Percentiles rank a stretch among this genome's conserved stretches.
Evolutionary conservation across 2,888 invertebrate genomes (phyloP).

Genomic region (Dendrolimus houi): DNA sequence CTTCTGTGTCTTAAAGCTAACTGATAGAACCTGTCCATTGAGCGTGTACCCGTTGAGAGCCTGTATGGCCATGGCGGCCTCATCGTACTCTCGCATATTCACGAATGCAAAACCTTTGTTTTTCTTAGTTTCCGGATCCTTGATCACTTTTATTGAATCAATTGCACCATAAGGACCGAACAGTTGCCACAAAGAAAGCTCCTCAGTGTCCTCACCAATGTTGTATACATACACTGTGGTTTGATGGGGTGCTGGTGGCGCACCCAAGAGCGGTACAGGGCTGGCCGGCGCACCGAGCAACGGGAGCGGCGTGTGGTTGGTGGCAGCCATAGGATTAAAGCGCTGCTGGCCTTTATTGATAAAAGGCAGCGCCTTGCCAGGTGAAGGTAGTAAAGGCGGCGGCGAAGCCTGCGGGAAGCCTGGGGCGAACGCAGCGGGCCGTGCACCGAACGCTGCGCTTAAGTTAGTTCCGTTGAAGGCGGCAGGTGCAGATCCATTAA

Average conservation of each 20-base stretch:
- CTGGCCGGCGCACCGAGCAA: conserved; percentile 63
- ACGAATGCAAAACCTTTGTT: conserved; percentile 74
- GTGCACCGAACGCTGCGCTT: conserved; percentile 55
- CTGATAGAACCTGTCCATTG: conserved; percentile 74
- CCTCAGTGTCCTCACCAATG: conserved; percentile 71
- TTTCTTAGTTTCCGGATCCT: conserved; percentile 74
- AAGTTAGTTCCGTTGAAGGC: conserved; percentile 58
- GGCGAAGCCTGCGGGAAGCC: conserved; percentile 65
- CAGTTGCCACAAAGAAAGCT: conserved; percentile 70
- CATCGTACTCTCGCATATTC: conserved; percentile 73
- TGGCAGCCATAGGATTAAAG: conserved; percentile 69
- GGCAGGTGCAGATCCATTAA: conserved; percentile 51
- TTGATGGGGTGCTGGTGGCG: conserved; percentile 56
- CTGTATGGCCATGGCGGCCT: conserved; percentile 73
- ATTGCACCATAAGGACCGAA: conserved; percentile 73
- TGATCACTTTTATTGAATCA: conserved; percentile 73
- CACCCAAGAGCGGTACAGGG: conserved; percentile 58
- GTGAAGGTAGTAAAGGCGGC: conserved; percentile 66
- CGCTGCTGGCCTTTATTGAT: conserved; percentile 71
- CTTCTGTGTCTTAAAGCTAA: conserved; percentile 76
- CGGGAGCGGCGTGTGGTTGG: conserved; percentile 61
- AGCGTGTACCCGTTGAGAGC: conserved; percentile 73
- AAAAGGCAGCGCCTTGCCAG: conserved; percentile 69
- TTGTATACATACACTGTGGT: conserved; percentile 75
- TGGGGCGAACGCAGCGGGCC: conserved; percentile 52